Evolutionary conservation across 2,888 invertebrate species (phyloP), one percentile per base, ranked within the genome.

Genomic region (Chouioia cunea): DNA sequence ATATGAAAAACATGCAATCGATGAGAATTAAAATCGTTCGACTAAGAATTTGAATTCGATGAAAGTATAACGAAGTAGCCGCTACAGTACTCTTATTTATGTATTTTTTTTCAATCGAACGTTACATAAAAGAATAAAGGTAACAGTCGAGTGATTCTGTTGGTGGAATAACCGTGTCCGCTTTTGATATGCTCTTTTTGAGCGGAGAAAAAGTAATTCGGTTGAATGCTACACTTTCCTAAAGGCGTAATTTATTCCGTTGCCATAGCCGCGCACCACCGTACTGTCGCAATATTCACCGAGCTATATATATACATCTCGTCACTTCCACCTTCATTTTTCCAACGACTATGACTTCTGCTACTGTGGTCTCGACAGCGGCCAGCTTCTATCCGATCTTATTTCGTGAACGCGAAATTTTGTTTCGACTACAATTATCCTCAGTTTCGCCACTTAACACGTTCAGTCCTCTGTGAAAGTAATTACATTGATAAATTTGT

Each of bases 171-270:
- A 56, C 59, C 57, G 57, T 12, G 12, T 63, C 59, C 48, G 56
- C n/a, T 27, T 65, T 56, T 56, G 64, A 72, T 68, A 60, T 65
- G 65, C 68, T 65, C 65, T 56, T 57, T 65, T 60, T 65, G 62
- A 56, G 48, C 12, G 50, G 15, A 59, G 59, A 64, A 72, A 65
- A 68, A 67, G 65, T 60, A 68, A 68, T 65, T 64, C 60, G 65
- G 43, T 44, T 27, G 44, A 69, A 36, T 22, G 64, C 63, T 64
- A 44, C 12, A 14, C 59, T 65, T 65, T 63, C 67, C 52, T 59
- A 52, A 65, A 71, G 65, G 57, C 65, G 63, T 74, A 69, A 74
- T 74, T 74, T 71, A 74, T 71, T 71, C 74, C 62, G 65, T 43
- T 43, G 53, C 53, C 52, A 18, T 22, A 65, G 56, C 48, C 53